Evolutionary conservation across 2,888 invertebrate genomes (phyloP).

Genomic region (Ryuthela nishihirai): DNA sequence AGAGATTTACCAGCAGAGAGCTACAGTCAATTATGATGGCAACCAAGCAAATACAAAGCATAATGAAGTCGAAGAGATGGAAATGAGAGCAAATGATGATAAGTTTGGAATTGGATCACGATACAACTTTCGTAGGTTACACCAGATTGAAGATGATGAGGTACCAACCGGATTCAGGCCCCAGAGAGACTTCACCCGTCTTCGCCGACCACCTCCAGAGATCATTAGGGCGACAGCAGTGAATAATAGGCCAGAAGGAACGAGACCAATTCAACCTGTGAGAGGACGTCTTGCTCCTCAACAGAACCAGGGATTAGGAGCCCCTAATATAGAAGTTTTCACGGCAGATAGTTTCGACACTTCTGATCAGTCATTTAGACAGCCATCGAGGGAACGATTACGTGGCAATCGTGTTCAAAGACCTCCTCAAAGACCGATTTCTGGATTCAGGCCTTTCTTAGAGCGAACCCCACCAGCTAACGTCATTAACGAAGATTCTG

Average conservation of each 20-base stretch:
- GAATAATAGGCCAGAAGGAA: not conserved
- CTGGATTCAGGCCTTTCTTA: slow-evolving; percentile 9
- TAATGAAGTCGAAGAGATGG: slow-evolving; percentile 11
- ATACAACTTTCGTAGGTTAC: slow-evolving; percentile 37
- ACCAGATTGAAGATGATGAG: slow-evolving; percentile 38
- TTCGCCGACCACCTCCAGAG: slow-evolving; percentile 24
- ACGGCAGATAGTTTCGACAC: not conserved
- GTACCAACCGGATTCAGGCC: slow-evolving; percentile 19
- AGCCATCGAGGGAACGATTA: no score
- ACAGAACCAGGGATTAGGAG: slow-evolving; percentile 3
- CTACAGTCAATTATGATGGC: slow-evolving; percentile 23
- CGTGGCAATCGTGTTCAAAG: no score
- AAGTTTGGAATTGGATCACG: slow-evolving; percentile 30
- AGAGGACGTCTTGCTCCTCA: not conserved
- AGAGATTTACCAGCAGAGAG: slow-evolving; percentile 41
- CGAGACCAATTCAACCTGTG: not conserved
- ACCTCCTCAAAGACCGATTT: slow-evolving; percentile 8
- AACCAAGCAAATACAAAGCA: slow-evolving; percentile 6
- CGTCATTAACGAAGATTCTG: not conserved
- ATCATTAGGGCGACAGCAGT: slow-evolving; percentile 1
- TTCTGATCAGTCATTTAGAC: no score
- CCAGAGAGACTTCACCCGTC: slow-evolving; percentile 33
- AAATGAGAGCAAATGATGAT: slow-evolving; percentile 6
- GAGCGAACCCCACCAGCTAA: slow-evolving; percentile 3
- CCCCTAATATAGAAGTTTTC: not conserved